phyloP scores from a whole-genome alignment of 2,888 invertebrate genomes.

The Microplitis manilae region DNA sequence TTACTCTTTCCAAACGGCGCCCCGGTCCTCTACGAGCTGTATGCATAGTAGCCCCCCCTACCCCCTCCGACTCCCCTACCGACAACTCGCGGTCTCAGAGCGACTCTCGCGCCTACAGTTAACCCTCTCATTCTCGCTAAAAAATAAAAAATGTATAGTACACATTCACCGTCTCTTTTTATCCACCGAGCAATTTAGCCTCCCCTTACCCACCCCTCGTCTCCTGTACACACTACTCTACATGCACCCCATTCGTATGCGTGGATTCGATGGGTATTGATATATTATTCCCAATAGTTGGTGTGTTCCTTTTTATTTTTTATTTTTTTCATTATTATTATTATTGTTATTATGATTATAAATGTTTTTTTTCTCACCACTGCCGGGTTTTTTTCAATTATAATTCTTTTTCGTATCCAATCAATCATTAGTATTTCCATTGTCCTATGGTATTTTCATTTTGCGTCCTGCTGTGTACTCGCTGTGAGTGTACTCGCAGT shows the following conservation, averaged over 20 bases:
- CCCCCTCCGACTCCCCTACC: not conserved
- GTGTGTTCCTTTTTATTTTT: conserved; percentile 57
- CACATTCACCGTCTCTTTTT: not conserved
- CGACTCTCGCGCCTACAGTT: conserved; percentile 34
- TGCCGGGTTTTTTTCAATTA: conserved; percentile 71
- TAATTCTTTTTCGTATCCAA: conserved; percentile 72
- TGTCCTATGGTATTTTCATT: conserved; percentile 72
- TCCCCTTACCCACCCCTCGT: not conserved
- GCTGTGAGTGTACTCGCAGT: conserved; percentile 36
- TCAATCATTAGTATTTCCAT: conserved; percentile 73
- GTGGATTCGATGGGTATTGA: conserved; percentile 72
- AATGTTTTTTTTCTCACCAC: conserved; percentile 52
- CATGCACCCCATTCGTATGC: conserved; percentile 66
- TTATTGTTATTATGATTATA: conserved; percentile 17
- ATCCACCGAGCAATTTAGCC: not conserved
- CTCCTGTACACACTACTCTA: conserved; percentile 30
- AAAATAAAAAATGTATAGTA: conserved; percentile 6
- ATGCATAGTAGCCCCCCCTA: conserved; percentile 1
- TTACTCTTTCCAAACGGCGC: conserved; percentile 57
- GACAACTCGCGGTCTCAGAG: conserved; percentile 24
- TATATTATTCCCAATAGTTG: conserved; percentile 72
- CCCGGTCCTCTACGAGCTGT: not conserved
- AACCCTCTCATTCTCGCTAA: conserved; percentile 3
- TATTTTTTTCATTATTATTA: conserved; percentile 41
- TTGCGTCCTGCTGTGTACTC: conserved; percentile 65